Base-by-base conservation (phyloP, 2,113 vertebrate species). In the Nanorana parkeri region DNA sequence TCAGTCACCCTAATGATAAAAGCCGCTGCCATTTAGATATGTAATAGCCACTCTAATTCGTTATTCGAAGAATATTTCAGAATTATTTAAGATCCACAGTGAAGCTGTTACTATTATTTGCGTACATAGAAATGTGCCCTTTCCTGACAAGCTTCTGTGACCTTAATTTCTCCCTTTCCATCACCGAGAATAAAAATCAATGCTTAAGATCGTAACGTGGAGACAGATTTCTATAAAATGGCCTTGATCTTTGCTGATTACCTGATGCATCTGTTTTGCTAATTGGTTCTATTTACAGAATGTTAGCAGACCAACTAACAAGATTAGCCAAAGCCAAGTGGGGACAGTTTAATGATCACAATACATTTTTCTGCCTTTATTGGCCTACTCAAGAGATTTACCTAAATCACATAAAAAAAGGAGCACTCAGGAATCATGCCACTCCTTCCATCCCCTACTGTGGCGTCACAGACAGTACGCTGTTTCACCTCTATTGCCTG, bases 201-300 rank as follows among this genome's bases (percentile, higher is more conserved):
- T 79, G n/a, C 29, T 19, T 19, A 54, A 8, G 7, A 58, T 13
- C 65, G 21, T 68, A 68, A 79, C 21, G 26, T 68, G 77, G 77
- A 60, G 26, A 65, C 23, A 66, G 4, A 29, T 54, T 65, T 66
- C 17, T 78, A 23, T 54, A 16, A 17, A 66, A 66, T 7, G 20
- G 61, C 60, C 8, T 17, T 78, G 19, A 67, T 67, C 19, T 21
- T 4, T 3, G 21, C 41, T 73, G 79, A 74, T 81, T 54, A 71
- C 58, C 58, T 65, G 55, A 64, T 51, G 29, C 67, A 80, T 80
- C 78, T 68, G 29, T 63, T 72, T 17, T 28, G 54, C 29, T 80
- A 63, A 71, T 61, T 69, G 58, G n/a, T 29, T 80, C 67, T 63
- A 71, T 72, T 80, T 71, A 80, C n/a, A 73, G 79, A 81, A 63